These are phyloP conservation scores for Phataginus tetradactyla DNA, from an alignment of 2,797 vertebrate species.

Conservation along the genomic window DNA sequence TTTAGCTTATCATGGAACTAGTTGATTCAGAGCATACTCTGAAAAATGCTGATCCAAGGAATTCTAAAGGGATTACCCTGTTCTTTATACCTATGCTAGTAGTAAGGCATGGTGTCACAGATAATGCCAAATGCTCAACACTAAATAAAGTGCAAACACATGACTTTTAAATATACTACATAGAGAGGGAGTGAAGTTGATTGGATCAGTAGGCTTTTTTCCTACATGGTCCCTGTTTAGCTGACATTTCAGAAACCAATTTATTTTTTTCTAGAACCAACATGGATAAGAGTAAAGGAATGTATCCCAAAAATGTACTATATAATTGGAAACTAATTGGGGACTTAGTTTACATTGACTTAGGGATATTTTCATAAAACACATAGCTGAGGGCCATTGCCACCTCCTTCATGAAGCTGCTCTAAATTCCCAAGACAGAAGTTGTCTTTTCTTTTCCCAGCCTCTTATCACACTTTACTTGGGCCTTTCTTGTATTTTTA, in stretches of 20 bases:
- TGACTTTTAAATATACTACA: background rate
- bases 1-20: background rate
- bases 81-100: background rate
- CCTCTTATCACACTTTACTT: background rate
- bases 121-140: background rate
- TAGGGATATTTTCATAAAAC: background rate
- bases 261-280: background rate
- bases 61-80: background rate
- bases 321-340: background rate
- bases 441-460: background rate
- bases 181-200: background rate
- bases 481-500: background rate
- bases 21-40: background rate
- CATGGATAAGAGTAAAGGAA: background rate
- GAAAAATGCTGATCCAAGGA: background rate
- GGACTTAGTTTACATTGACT: background rate
- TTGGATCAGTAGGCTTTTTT: background rate
- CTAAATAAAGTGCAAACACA: background rate
- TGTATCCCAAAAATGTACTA: background rate
- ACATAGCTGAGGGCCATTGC: background rate
- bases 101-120: background rate
- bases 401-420: background rate
- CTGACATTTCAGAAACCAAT: background rate
- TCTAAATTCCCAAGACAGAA: background rate
- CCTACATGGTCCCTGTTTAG: background rate